Evolutionary conservation across 2,888 invertebrate genomes (phyloP), one percentile per base, ranked within the genome.

Genomic region (Platycnemis pennipes): DNA sequence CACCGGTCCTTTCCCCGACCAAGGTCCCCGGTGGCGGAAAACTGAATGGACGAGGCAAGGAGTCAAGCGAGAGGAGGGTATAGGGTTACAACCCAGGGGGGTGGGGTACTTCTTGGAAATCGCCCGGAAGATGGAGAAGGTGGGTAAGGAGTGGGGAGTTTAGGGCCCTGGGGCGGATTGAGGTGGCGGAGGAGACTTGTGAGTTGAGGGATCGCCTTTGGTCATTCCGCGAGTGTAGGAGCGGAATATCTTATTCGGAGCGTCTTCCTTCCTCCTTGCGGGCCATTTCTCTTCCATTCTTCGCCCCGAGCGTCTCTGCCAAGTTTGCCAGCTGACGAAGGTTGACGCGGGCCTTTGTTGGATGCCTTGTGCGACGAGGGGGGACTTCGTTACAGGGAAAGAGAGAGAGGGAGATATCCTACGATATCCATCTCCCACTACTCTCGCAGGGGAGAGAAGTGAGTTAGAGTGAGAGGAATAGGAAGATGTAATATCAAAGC

Each of bases 271-370:
- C 26, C 63, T 63, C 63, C 63, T n/a, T 49, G 49, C 77, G 31
- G 77, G 37, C 37, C 77, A 77, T 77, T 77, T 77, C 77, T 77
- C 37, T 77, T 63, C 63, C 63, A 63, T 63, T 77, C 77, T 77
- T 77, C 31, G 77, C 77, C 13, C 31, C 77, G 37, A 77, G 77
- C 37, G 37, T 8, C 26, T 77, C 77, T 37, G 77, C 37, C 31
- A 11, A 77, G 77, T 77, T 77, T 37, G 31, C 77, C 77, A 13
- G 77, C 31, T 37, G 77, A 37, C 77, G 77, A 37, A 37, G 31
- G 77, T 37, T 37, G 77, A 77, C 31, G 31, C 31, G 63, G 26
- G 26, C 63, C 8, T 26, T 77, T 31, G 31, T 77, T 11, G 31
- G 77, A 37, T 77, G 31, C 31, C 31, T 77, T 37, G 31, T 77